phyloP scores from a whole-genome alignment of 2,888 invertebrate species.

The Thymelicus acteon region DNA sequence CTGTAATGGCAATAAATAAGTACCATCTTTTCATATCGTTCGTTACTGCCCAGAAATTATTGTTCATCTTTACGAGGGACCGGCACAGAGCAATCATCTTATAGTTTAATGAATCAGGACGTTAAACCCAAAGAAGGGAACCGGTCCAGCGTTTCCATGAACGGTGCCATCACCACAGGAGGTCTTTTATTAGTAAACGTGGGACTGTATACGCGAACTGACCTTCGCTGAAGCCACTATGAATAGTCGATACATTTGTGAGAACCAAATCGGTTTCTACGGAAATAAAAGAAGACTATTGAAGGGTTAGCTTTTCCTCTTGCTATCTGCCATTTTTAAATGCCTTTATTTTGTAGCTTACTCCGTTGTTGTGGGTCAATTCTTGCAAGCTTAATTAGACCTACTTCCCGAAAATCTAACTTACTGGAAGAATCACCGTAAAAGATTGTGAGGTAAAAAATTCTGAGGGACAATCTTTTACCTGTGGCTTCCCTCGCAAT shows the following conservation, averaged over 20 bases:
- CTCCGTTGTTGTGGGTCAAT: too few species aligned
- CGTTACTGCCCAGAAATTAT: conserved; percentile 41
- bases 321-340: too few species aligned
- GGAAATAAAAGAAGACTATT: too few species aligned
- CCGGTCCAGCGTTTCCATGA: conserved; percentile 59
- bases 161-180: conserved; percentile 63
- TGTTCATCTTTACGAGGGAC: conserved; percentile 42
- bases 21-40: conserved; percentile 29
- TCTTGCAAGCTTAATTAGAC: too few species aligned
- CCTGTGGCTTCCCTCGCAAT: too few species aligned
- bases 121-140: conserved; percentile 54
- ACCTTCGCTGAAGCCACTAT: conserved; percentile 26
- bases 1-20: conserved; percentile 22
- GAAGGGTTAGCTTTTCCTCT: too few species aligned
- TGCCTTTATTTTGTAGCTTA: too few species aligned
- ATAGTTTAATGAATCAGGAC: conserved; percentile 71
- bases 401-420: too few species aligned
- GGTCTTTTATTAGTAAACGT: conserved; percentile 64
- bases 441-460: too few species aligned
- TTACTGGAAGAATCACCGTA: too few species aligned
- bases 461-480: too few species aligned
- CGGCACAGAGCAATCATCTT: conserved; percentile 53
- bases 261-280: not conserved
- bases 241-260: conserved; percentile 3
- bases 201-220: conserved; percentile 46